Base-by-base conservation (phyloP, 1,140 invertebrate species). In the Zeugodacus cucurbitae region DNA sequence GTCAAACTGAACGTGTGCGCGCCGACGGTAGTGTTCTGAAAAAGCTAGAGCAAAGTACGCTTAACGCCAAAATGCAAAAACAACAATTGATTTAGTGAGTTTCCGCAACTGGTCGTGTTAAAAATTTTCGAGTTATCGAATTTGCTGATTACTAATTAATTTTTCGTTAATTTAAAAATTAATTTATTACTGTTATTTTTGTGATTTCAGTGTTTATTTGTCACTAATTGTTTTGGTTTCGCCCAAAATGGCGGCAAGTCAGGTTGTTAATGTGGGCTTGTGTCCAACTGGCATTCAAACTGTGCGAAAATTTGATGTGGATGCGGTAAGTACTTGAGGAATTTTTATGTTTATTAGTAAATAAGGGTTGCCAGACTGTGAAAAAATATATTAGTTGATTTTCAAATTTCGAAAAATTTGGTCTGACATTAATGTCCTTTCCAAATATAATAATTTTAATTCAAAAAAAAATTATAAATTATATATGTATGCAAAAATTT, bases 221-320 rank as follows among this genome's bases (percentile, higher is more conserved):
- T 26, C 14, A 41, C n/a, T 54, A 10, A 57, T 85, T 48, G n/a
- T 85, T 26, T 22, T 85, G 41, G 44, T 17, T 44, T 11, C 85
- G 32, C 22, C 85, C 8, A 3, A 86, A 54, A 37, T 87, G 44
- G 82, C 32, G 44, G 6, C 22, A 14, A 14, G 41, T 54, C 88
- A 88, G 59, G 48, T 87, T 26, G 29, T 88, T 2, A 17, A 59
- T 44, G 3, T 7, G 1, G 85, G 85, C 5, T 5, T 4, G 1
- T 88, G 88, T 87, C 67, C 85, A 6, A 5, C 1, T 26, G 58
- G 74, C 74, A 87, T 88, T 29, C 32, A 34, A 17, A 85, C 88
- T 20, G 88, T 89, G 10, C 32, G 85, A 26, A 48, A 87, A 54
- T 89, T 89, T 58, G 57, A 87, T 87, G 34, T 34, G 14, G 26